Base-by-base conservation (phyloP, 1,140 invertebrate species). In the Drosophila tani region DNA sequence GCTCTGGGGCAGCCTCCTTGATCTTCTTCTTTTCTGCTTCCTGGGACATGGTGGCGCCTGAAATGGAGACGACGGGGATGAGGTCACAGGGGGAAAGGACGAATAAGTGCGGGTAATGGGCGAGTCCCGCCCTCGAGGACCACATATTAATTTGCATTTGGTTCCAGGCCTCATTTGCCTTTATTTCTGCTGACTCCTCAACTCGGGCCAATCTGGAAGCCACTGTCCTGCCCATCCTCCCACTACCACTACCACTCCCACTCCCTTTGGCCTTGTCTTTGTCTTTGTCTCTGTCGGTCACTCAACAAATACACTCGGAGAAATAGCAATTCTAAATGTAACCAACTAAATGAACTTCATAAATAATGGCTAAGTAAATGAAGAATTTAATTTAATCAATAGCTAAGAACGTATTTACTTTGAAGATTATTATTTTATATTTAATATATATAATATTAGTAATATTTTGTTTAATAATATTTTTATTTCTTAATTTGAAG, bases 131-230 rank as follows among this genome's bases (percentile, higher is more conserved):
- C 19, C 38, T 7, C 35, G 21, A 35, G 27, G n/a, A 29, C 21
- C 21, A 51, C 51, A 75, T 75, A 75, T 75, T 75, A 65, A 75
- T 65, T 75, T 75, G 73, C 60, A 65, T 75, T 74, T 74, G 35
- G 40, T 51, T 64, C 60, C 60, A 32, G 49, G 53, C 21, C 53
- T 75, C 46, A 77, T 55, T 77, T 59, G 63, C 47, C 40, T 57
- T 67, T 75, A 66, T 38, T 46, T 62, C 24, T 41, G 63, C 71
- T 56, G 75, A 77, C 73, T 75, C 56, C 15, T 40, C 67, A 35
- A 21, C 29, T 55, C 6, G 15, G 49, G 9, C 50, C 67, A 35
- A 32, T 50, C 5, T 11, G 27, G 27, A 5, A 17, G 29, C 29
- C 29, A 32, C 29, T 9, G 29, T 9, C 29, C 7, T 45, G 5